Base-by-base conservation (phyloP, 2,888 invertebrate species). In the Heliconius sara region DNA sequence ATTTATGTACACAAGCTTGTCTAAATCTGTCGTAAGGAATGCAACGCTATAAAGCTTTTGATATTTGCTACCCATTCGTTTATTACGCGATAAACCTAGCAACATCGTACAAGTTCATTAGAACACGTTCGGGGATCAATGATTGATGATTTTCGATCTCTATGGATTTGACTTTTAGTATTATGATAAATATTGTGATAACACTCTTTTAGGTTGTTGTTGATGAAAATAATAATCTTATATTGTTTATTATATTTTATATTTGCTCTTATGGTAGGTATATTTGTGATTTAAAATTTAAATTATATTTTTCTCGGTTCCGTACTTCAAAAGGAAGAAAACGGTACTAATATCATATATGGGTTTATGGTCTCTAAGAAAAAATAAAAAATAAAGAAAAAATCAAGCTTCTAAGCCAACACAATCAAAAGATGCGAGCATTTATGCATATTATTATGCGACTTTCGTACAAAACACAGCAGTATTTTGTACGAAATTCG, bases 101-200 rank as follows among this genome's bases (percentile, higher is more conserved):
- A 89, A 93, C 93, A 93, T 90, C 86, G 89, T 90, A 92, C 92
- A 92, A 91, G 92, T 93, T 93, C 91, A 94, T 94, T 93, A 93
- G 91, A 77, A 86, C 86, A 88, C 89, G 72, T 77, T 79, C 71
- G 74, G 75, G 72, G 68, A 75, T 70, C 30, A 16, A 79, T 82
- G 82, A 82, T 80, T 79, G 82, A 82, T 82, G 77, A 63, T 34
- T 80, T 66, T 77, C 19, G 34, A 63, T 71, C 70, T 47, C 77
- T 52, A 65, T 72, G 22, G 72, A 66, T 73, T 67, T 78, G 27
- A 22, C 57, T 57, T 78, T 72, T 47, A 47, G 10, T 73, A 73
- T 57, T 73, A n/a, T 25, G 57, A 60, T 34, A n/a, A 39, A 16
- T 60, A 34, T 10, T 57, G 2, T n/a, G 30, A 13, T 39, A 73